phyloP scores from a whole-genome alignment of 2,797 vertebrate species.

The Diplodus sargus region DNA sequence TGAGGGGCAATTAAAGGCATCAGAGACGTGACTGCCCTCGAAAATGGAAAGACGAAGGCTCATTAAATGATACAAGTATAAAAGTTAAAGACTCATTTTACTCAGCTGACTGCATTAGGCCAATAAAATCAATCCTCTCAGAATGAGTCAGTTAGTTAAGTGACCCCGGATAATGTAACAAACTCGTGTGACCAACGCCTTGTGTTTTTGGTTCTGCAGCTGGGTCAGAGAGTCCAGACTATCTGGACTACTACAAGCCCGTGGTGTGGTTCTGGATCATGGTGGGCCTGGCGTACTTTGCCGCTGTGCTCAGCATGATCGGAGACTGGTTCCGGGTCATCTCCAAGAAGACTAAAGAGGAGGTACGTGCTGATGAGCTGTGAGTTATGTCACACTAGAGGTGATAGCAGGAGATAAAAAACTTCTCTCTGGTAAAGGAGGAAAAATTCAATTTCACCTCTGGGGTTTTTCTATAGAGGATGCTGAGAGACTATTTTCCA shows the following conservation, averaged over 20 bases:
- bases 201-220: slow-evolving; percentile 77
- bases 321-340: slow-evolving; percentile 98
- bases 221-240: slow-evolving; percentile 90
- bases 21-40: neutral
- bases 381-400: neutral
- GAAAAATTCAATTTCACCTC: neutral
- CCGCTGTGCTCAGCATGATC: slow-evolving; percentile 99
- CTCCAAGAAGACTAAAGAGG: slow-evolving; percentile 99
- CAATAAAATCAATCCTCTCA: neutral
- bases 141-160: neutral
- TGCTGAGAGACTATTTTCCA: neutral
- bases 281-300: slow-evolving; percentile 97
- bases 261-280: slow-evolving; percentile 99
- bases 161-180: slow-evolving; percentile 5
- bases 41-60: neutral
- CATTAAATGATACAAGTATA: slow-evolving; percentile 1
- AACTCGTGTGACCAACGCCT: slow-evolving; percentile 15
- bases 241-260: slow-evolving; percentile 96
- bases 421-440: neutral
- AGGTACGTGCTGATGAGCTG: slow-evolving; percentile 83
- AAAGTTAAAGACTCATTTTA: slow-evolving; percentile 2
- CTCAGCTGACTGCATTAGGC: neutral
- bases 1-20: slow-evolving; percentile 2
- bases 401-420: slow-evolving; percentile 8
- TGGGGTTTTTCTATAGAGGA: neutral